These are phyloP conservation scores for Cyclopterus lumpus DNA, from an alignment of 2,797 vertebrate genomes.

Conservation along the genomic window DNA sequence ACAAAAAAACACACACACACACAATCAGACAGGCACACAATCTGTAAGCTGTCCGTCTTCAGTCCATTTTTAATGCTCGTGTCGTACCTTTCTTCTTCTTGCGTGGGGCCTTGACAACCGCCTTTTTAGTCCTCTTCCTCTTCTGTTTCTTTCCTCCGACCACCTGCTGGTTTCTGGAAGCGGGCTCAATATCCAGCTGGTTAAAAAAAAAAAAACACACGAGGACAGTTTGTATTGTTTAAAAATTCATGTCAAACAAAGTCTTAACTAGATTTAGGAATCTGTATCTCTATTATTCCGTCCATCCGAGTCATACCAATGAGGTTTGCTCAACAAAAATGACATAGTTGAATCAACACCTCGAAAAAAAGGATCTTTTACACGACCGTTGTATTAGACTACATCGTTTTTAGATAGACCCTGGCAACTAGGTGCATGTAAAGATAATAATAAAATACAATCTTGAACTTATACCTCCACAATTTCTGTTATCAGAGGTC, in stretches of 20 bases:
- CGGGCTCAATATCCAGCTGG: slow-evolving; percentile 82
- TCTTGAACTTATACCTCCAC: slow-evolving; percentile 51
- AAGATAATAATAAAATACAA: not conserved
- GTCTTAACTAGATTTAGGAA: not conserved
- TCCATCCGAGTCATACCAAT: not conserved
- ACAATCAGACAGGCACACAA: not conserved
- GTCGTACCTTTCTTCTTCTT: slow-evolving; percentile 87
- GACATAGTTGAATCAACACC: not conserved
- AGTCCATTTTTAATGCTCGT: too few relatives aligned
- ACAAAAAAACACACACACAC: not conserved
- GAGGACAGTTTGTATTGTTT: not conserved
- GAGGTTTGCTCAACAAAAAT: not conserved
- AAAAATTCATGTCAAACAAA: too few relatives aligned
- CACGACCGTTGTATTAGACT: not conserved
- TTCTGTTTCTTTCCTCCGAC: slow-evolving; percentile 90
- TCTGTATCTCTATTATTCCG: not conserved
- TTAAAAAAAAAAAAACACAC: slow-evolving; percentile 65
- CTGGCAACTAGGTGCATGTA: not conserved
- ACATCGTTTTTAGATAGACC: not conserved
- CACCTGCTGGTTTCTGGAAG: slow-evolving; percentile 84
- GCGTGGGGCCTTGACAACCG: slow-evolving; percentile 76
- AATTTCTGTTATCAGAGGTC: slow-evolving; percentile 10
- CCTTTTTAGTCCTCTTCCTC: slow-evolving; percentile 87
- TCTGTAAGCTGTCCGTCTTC: not conserved
- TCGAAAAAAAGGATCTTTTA: not conserved